A percentile compares a stretch with the other conserved stretches of the same genome.
Evolutionary conservation across 1,140 invertebrate species (phyloP).

Genomic region (Bombus soroeensis): DNA sequence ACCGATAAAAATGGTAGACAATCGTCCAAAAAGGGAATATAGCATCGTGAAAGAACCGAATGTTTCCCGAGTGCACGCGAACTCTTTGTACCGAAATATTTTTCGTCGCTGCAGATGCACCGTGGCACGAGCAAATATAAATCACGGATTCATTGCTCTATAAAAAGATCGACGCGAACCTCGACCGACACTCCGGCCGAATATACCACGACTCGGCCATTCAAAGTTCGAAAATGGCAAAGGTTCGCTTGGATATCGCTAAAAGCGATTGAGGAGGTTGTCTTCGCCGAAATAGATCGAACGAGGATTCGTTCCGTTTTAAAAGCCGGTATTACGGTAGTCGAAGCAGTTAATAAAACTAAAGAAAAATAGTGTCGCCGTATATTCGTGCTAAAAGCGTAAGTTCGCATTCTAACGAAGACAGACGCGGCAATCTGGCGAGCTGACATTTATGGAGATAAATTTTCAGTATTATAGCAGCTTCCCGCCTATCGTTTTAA

Average conservation of each 20-base stretch:
- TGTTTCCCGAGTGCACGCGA: not conserved
- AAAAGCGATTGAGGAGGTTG: conserved; percentile 2
- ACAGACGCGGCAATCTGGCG: no score
- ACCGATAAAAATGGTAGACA: not conserved
- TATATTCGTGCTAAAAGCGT: not conserved
- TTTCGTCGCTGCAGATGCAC: not conserved
- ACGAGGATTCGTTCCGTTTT: not conserved
- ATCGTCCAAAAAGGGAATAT: not conserved
- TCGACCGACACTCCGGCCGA: not conserved
- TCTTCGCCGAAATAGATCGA: conserved; percentile 25
- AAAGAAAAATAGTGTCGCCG: not conserved
- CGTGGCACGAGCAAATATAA: not conserved
- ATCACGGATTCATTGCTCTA: conserved; percentile 19
- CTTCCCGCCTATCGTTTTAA: not conserved
- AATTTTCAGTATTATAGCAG: no score
- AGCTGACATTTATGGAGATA: no score
- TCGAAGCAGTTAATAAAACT: not conserved
- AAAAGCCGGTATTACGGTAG: not conserved
- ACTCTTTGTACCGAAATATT: not conserved
- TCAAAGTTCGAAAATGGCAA: conserved; percentile 24
- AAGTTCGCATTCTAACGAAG: not conserved
- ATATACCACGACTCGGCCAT: not conserved
- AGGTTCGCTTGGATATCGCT: not conserved
- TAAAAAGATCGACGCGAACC: conserved; percentile 4
- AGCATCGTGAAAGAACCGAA: not conserved